Conservation (phyloP, 2,113 vertebrate species). For the Datnioides undecimradiatus region DNA sequence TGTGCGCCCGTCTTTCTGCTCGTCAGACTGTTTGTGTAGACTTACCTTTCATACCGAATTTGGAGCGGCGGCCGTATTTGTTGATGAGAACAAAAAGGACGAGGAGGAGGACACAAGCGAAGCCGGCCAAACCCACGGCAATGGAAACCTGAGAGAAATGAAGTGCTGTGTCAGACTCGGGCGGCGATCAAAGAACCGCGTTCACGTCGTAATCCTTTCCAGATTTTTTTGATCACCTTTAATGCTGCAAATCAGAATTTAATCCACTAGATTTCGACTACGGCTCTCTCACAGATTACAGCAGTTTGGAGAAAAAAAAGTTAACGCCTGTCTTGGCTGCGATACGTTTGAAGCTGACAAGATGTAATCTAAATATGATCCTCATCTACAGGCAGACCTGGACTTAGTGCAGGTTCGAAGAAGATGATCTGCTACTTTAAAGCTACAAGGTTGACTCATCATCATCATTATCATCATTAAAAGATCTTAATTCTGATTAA, state of each 20-base stretch:
- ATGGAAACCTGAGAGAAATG: slow-evolving; percentile 90
- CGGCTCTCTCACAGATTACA: slow-evolving; percentile 33
- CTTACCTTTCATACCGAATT: slow-evolving; percentile 99
- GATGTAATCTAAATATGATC: slow-evolving; percentile 32
- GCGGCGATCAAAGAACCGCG: slow-evolving; percentile 7
- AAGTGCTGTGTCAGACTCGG: slow-evolving; percentile 37
- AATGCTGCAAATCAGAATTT: slow-evolving; percentile 34
- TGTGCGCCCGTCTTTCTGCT: slow-evolving; percentile 14
- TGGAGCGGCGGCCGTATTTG: slow-evolving; percentile 96
- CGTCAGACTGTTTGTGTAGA: slow-evolving; percentile 29
- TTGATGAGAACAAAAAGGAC: slow-evolving; percentile 98
- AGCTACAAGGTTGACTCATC: not conserved
- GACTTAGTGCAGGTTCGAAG: not conserved
- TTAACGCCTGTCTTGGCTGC: slow-evolving; percentile 29
- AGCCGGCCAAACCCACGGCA: slow-evolving; percentile 94
- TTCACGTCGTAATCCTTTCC: slow-evolving; percentile 24
- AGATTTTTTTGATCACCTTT: slow-evolving; percentile 48
- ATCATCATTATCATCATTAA: not conserved
- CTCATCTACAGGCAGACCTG: slow-evolving; percentile 34
- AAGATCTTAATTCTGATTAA: not conserved
- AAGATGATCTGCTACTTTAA: not conserved
- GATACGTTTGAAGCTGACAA: slow-evolving; percentile 30
- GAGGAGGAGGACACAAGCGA: slow-evolving; percentile 95
- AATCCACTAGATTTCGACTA: slow-evolving; percentile 27
- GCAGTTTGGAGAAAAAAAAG: slow-evolving; percentile 13